Conservation (phyloP, 2,113 vertebrate genomes). For the Helogale parvula region DNA sequence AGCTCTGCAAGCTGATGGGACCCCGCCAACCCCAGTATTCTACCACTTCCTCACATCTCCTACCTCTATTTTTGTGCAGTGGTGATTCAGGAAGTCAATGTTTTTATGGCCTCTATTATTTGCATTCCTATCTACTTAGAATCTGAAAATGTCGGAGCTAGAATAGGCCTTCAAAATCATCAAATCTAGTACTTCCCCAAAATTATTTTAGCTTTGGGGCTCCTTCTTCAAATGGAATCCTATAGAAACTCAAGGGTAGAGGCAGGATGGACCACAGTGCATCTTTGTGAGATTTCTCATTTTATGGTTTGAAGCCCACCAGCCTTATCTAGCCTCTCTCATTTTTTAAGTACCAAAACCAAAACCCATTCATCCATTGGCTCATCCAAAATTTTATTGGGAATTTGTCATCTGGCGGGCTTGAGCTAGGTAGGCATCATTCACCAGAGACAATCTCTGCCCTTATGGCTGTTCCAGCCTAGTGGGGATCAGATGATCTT, state of each 20-base stretch:
- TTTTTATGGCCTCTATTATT: neutral
- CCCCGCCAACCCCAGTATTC: neutral
- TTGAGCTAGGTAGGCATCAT: neutral
- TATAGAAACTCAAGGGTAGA: neutral
- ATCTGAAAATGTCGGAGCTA: neutral
- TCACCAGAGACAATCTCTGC: neutral
- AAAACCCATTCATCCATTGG: neutral
- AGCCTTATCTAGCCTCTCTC: neutral
- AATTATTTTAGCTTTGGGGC: neutral
- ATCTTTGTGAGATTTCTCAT: neutral
- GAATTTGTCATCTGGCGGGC: neutral
- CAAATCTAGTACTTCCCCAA: neutral
- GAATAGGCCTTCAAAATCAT: neutral
- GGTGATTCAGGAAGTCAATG: neutral
- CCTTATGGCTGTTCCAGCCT: neutral
- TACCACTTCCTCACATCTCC: neutral
- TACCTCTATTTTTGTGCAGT: neutral
- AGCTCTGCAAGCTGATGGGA: neutral
- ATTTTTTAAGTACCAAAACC: neutral
- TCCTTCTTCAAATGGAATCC: neutral
- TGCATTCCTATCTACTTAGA: neutral
- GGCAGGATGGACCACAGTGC: neutral
- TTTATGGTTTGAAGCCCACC: neutral
- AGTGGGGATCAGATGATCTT: neutral
- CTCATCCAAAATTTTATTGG: neutral